Percentiles rank a stretch among this genome's conserved stretches.
These are phyloP conservation scores for Macropis europaea DNA, from an alignment of 2,888 invertebrate species.

Conservation along the genomic window DNA sequence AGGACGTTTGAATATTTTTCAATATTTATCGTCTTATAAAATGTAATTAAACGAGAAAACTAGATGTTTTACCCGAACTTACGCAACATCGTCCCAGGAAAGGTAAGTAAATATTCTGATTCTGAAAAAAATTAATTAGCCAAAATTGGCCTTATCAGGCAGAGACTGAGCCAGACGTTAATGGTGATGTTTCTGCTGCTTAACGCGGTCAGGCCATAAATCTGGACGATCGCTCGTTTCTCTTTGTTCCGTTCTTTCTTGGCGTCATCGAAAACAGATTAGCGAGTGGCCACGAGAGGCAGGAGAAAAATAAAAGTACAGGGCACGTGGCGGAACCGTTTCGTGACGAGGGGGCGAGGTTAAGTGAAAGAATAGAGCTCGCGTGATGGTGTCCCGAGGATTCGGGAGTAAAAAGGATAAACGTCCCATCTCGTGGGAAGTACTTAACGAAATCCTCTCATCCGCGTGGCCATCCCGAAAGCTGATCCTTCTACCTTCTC, in stretches of 20 bases:
- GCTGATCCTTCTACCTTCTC: slow-evolving; percentile 40
- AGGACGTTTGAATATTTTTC: too few species aligned
- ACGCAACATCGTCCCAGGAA: too few species aligned
- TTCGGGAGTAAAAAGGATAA: slow-evolving; percentile 66
- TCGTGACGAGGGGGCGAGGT: slow-evolving; percentile 38
- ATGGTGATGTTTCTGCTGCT: too few species aligned
- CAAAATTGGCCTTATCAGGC: too few species aligned
- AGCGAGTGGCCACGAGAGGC: slow-evolving; percentile 36
- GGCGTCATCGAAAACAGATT: slow-evolving; percentile 55
- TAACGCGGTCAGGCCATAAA: too few species aligned
- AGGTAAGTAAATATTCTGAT: too few species aligned
- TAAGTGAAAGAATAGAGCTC: slow-evolving; percentile 69
- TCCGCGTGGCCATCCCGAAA: slow-evolving; percentile 62
- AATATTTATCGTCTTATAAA: too few species aligned
- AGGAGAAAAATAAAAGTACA: slow-evolving; percentile 29
- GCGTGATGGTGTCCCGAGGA: slow-evolving; percentile 31
- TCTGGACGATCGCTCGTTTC: not conserved
- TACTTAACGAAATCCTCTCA: slow-evolving; percentile 74
- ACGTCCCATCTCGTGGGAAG: slow-evolving; percentile 65
- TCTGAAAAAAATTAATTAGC: too few species aligned
- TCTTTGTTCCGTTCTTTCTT: not conserved
- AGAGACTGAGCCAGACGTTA: too few species aligned
- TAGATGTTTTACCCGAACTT: too few species aligned
- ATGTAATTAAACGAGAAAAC: too few species aligned
- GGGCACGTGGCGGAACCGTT: slow-evolving; percentile 48